phyloP scores from a whole-genome alignment of 2,113 vertebrate genomes.

The Tiliqua scincoides region DNA sequence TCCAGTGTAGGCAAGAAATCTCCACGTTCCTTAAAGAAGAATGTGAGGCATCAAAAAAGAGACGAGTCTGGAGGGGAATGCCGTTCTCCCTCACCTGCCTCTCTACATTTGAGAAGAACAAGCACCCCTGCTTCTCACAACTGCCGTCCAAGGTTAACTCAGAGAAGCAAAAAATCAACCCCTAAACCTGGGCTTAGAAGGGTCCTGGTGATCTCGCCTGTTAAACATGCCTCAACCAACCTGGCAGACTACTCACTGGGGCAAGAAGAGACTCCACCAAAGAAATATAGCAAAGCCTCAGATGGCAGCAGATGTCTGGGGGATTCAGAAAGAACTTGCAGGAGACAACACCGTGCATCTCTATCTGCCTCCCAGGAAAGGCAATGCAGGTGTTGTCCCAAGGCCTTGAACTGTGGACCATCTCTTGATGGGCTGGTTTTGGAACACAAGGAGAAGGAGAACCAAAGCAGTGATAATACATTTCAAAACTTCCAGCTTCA shows the following conservation, averaged over 20 bases:
- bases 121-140: neutral
- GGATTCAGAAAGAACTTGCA: fast-evolving
- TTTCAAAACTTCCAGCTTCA: neutral
- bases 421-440: neutral
- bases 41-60: fast-evolving
- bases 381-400: neutral
- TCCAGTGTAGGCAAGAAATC: fast-evolving
- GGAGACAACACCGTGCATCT: fast-evolving
- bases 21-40: neutral
- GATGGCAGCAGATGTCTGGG: fast-evolving
- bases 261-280: neutral
- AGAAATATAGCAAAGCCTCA: neutral
- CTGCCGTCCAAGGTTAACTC: fast-evolving
- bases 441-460: neutral
- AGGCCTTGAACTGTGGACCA: fast-evolving
- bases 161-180: neutral
- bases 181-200: fast-evolving
- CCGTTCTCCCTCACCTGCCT: fast-evolving
- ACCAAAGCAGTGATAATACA: fast-evolving
- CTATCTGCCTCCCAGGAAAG: fast-evolving
- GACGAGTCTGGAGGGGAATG: neutral
- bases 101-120: fast-evolving
- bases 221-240: neutral
- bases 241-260: neutral
- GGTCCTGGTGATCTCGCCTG: fast-evolving